Conservation (phyloP, 2,113 vertebrate genomes). For the Tringa solitaria region DNA sequence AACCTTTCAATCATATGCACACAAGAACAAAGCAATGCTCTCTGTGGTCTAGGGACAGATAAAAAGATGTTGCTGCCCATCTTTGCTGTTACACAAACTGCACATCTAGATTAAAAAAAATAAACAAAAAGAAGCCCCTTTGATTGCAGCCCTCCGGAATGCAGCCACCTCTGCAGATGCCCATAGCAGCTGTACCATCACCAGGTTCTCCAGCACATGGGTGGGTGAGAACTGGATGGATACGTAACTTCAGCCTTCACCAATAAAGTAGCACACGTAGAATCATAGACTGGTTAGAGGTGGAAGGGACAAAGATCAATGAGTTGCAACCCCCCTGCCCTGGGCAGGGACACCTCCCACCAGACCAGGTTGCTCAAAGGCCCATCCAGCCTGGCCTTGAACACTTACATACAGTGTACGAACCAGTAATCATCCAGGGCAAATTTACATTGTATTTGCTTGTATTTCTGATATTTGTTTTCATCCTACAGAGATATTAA, state of each 20-base stretch:
- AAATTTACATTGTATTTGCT: not conserved
- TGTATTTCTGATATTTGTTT: not conserved
- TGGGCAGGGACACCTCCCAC: too few relatives aligned
- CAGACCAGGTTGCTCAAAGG: too few relatives aligned
- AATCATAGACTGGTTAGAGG: too few relatives aligned
- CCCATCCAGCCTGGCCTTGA: too few relatives aligned
- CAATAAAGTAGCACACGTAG: not conserved
- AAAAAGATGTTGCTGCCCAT: not conserved
- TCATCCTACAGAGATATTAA: not conserved
- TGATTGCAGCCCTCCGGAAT: not conserved
- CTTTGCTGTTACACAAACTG: not conserved
- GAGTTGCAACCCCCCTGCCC: too few relatives aligned
- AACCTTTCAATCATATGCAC: not conserved
- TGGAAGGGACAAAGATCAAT: too few relatives aligned
- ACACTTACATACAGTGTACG: rapidly evolving
- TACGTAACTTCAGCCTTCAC: not conserved
- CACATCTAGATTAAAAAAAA: not conserved
- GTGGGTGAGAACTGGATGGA: not conserved
- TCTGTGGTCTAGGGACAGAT: not conserved
- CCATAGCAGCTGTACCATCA: not conserved
- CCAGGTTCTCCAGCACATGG: rapidly evolving
- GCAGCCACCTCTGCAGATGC: not conserved
- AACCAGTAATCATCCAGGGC: rapidly evolving
- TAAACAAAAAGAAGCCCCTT: not conserved
- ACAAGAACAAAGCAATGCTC: not conserved